Conservation (phyloP, 2,888 invertebrate genomes). For the Venusia cambrica region DNA sequence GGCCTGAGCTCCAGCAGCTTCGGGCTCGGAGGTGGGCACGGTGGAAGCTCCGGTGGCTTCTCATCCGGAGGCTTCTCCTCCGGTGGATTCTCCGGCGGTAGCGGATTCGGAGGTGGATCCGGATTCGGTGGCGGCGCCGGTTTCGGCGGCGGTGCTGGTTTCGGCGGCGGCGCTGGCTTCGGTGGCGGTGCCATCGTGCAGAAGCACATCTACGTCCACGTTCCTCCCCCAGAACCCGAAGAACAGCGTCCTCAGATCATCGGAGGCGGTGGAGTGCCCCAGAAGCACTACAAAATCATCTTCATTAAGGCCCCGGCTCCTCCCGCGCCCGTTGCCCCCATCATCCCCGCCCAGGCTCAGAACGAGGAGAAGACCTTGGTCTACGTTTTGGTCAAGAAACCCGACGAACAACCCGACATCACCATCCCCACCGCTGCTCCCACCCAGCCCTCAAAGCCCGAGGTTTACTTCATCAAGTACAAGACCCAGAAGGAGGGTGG, state of each 20-base stretch:
- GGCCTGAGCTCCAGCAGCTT: constrained; percentile 61
- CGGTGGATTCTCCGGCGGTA: constrained; percentile 52
- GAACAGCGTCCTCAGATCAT: constrained; percentile 85
- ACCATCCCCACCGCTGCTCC: constrained; percentile 86
- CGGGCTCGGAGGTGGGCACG: constrained; percentile 51
- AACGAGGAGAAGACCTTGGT: constrained; percentile 91
- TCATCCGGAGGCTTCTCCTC: constrained; percentile 45
- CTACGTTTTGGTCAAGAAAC: constrained; percentile 91
- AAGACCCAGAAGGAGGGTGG: constrained; percentile 84
- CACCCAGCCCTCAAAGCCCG: constrained; percentile 89
- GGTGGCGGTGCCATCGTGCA: constrained; percentile 83
- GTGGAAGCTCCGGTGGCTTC: constrained; percentile 48
- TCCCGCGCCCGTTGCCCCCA: constrained; percentile 87
- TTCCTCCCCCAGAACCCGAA: constrained; percentile 90
- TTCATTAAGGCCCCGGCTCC: constrained; percentile 92
- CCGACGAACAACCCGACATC: constrained; percentile 91
- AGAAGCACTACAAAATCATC: constrained; percentile 92
- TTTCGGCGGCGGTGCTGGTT: constrained; percentile 54
- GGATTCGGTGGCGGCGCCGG: constrained; percentile 50
- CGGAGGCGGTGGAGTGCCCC: constrained; percentile 83
- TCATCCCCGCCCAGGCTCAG: constrained; percentile 86
- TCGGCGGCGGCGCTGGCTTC: constrained; percentile 62
- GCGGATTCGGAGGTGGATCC: constrained; percentile 49
- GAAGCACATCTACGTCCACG: constrained; percentile 92
- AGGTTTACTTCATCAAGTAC: constrained; percentile 93